phyloP scores from a whole-genome alignment of 1,140 invertebrate genomes.

The Penaeus chinensis region DNA sequence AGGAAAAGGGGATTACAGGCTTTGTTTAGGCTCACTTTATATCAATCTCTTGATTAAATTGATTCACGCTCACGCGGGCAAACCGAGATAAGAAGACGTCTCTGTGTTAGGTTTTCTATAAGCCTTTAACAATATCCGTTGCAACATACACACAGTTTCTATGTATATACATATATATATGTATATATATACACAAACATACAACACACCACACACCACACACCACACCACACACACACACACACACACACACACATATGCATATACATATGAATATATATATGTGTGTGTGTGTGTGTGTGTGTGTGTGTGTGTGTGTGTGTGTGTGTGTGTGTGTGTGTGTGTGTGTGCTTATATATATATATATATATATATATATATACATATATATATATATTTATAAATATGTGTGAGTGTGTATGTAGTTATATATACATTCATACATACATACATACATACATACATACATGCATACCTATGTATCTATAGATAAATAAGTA shows the following conservation, averaged over 20 bases:
- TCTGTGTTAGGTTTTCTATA: no score
- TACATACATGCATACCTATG: background rate
- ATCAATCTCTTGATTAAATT: no score
- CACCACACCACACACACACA: constrained; percentile 6
- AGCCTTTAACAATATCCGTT: background rate
- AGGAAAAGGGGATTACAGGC: no score
- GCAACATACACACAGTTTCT: background rate
- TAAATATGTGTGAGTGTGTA: no score
- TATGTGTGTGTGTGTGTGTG: background rate
- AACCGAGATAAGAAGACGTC: no score
- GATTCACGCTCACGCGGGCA: no score
- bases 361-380: no score
- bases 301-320: no score
- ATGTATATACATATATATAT: constrained; percentile 7
- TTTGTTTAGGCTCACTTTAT: no score
- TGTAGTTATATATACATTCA: background rate
- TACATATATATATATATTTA: no score
- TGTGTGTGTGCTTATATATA: no score
- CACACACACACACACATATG: background rate
- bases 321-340: no score
- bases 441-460: constrained; percentile 1
- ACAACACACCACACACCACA: constrained; percentile 3
- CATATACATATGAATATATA: background rate
- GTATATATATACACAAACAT: background rate
- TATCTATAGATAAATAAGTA: background rate